Evolutionary conservation across 1,140 invertebrate species (phyloP).

Genomic region (Cryptotermes secundus): DNA sequence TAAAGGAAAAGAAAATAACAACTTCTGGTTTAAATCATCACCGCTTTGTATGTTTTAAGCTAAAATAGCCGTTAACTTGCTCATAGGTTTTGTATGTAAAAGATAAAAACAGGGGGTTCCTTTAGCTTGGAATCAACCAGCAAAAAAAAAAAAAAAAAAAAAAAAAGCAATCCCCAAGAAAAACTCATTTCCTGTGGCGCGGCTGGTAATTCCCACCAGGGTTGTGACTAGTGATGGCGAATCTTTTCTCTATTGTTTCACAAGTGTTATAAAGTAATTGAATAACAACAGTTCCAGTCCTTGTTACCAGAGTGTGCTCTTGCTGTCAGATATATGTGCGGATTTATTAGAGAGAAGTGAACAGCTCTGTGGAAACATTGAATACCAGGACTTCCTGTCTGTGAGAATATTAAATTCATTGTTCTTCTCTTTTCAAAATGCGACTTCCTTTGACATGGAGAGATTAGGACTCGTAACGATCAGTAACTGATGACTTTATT

Average conservation of each 20-base stretch:
- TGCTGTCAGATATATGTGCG: too few species aligned
- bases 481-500: too few species aligned
- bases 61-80: neutral
- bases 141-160: neutral
- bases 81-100: too few species aligned
- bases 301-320: neutral
- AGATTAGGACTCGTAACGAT: too few species aligned
- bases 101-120: too few species aligned
- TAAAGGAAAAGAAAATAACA: conserved; percentile 2
- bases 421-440: too few species aligned
- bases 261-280: neutral
- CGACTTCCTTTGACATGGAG: too few species aligned
- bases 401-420: too few species aligned
- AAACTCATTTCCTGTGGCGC: neutral
- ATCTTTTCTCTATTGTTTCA: neutral
- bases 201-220: neutral
- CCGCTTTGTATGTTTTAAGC: neutral
- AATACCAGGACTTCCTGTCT: too few species aligned
- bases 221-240: neutral
- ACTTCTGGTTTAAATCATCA: neutral
- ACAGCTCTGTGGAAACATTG: too few species aligned
- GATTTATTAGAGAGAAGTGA: too few species aligned
- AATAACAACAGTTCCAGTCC: neutral
- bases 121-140: neutral
- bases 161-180: neutral